Conservation (phyloP, 2,888 invertebrate species). For the Acronicta psi region DNA sequence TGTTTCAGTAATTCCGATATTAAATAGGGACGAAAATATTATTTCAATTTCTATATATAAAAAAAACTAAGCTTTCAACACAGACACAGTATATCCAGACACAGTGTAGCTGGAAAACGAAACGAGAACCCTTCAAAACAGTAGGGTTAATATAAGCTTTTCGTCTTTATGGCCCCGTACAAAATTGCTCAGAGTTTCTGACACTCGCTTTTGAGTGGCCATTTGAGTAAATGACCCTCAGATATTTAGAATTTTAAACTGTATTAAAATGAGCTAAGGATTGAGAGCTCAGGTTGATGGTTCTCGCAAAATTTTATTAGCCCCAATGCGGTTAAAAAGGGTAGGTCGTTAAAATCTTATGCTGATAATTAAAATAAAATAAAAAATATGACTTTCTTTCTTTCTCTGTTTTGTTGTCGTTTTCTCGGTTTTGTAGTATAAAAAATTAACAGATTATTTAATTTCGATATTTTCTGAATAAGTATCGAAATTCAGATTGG, state of each 20-base stretch:
- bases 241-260: slow-evolving; percentile 73
- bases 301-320: slow-evolving; percentile 63
- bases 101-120: slow-evolving; percentile 57
- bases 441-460: no score
- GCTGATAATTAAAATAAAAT: slow-evolving; percentile 32
- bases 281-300: slow-evolving; percentile 60
- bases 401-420: background rate
- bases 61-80: no score
- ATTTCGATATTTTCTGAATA: no score
- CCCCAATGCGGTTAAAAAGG: slow-evolving; percentile 45
- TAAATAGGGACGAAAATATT: no score
- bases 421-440: no score
- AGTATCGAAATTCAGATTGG: no score
- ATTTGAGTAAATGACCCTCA: slow-evolving; percentile 77
- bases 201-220: slow-evolving; percentile 66
- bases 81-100: slow-evolving; percentile 36
- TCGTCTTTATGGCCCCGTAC: slow-evolving; percentile 66
- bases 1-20: no score
- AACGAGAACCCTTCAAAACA: slow-evolving; percentile 48
- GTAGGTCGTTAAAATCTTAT: slow-evolving; percentile 53
- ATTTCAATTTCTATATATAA: no score
- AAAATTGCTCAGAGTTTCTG: slow-evolving; percentile 69
- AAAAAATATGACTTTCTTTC: background rate
- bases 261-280: slow-evolving; percentile 74
- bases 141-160: slow-evolving; percentile 69